These are phyloP conservation scores for Bombus sylvicola DNA, from an alignment of 1,140 invertebrate genomes.

Conservation along the genomic window DNA sequence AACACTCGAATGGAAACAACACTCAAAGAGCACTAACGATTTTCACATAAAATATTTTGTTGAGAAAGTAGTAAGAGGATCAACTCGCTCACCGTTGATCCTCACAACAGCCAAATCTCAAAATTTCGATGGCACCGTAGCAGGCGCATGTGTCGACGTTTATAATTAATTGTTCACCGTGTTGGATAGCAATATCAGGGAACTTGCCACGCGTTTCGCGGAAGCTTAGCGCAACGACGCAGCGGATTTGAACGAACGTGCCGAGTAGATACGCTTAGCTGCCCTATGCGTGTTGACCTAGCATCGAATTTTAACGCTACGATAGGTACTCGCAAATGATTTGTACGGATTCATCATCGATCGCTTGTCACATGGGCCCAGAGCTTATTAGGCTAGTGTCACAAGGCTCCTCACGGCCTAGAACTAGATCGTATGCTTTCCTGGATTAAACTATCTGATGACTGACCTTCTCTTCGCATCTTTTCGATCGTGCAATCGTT, in stretches of 20 bases:
- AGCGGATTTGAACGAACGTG: constrained; percentile 34
- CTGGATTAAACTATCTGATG: constrained; percentile 2
- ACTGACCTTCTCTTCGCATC: constrained; percentile 15
- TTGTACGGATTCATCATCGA: constrained; percentile 82
- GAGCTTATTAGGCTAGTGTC: constrained; percentile 81
- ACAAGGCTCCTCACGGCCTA: constrained; percentile 77
- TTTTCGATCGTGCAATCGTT: neutral
- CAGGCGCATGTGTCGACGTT: constrained; percentile 74
- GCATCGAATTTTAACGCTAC: constrained; percentile 59
- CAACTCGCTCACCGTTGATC: constrained; percentile 22
- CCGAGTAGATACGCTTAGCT: constrained; percentile 6
- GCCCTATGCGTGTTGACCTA: constrained; percentile 67
- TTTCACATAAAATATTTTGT: neutral
- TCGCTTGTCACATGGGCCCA: constrained; percentile 74
- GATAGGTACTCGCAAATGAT: constrained; percentile 65
- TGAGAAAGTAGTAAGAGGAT: neutral
- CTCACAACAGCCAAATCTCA: constrained; percentile 81
- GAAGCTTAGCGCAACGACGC: constrained; percentile 20
- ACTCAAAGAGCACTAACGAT: neutral
- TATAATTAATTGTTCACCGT: neutral
- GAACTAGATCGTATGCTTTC: constrained; percentile 73
- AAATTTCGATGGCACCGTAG: constrained; percentile 79
- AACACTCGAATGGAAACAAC: neutral
- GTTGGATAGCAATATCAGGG: neutral
- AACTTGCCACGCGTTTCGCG: constrained; percentile 12